Evolutionary conservation across 2,797 vertebrate species (phyloP), one percentile per base, ranked within the genome.

Genomic region (Gastrophryne carolinensis): DNA sequence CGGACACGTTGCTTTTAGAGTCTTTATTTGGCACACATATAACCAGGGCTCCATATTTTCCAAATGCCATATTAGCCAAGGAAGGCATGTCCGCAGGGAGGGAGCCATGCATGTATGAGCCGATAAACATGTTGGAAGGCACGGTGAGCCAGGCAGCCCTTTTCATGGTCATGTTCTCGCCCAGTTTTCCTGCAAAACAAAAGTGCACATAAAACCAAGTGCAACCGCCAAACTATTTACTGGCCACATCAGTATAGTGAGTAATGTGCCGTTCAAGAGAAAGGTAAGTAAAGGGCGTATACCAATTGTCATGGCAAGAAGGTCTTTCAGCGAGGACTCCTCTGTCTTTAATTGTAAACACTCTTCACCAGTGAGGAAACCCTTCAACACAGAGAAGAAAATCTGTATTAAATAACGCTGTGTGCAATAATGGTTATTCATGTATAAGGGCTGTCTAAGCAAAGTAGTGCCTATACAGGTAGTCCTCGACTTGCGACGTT

Each of bases 41-140:
- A 3, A 97, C 94, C 72, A 98, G 81, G 2, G 94, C 92, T 0
- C 89, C 95, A 0, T 97, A 98, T 12, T 92, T 92, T 4, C 96
- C 96, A 89, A 95, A 90, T 50, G 83, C 64, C 83, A 94, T 81
- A 12, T 90, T 88, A 58, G 76, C 15, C 17, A 82, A 69, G 0
- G 75, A 75, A 0, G 83, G 79, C 3, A 34, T 78, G 26, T 87
- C 84, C 3, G 79, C 50, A 0, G 81, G 78, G 23, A 84, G 72
- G 0, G 74, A 56, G 1, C 93, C 95, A 0, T 98, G 96, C 47
- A 95, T 80, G 0, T 98, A 98, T 0, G 93, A 91, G 63, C 94
- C 95, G 0, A 98, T 86, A 66, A 86, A 87, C 88, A 93, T 94
- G 13, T 90, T 91, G 5, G 89, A 62, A 0, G 94, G 93, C 64